Evolutionary conservation across 2,888 invertebrate species (phyloP), one percentile per base, ranked within the genome.

Genomic region (Eupithecia exiguata): DNA sequence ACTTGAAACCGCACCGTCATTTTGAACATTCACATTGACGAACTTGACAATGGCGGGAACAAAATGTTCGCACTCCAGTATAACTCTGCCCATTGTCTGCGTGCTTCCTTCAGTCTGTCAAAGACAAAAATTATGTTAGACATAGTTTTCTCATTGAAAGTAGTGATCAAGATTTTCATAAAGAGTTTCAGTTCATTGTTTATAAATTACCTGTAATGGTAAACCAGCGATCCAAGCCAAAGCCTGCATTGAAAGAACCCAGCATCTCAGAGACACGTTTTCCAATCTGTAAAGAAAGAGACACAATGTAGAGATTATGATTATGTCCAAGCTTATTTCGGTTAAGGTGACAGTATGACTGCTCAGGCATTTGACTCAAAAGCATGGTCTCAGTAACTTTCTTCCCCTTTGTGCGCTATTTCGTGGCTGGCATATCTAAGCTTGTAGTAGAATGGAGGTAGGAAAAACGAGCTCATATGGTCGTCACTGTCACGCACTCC

Each of bases 201-300:
- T 12, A n/a, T 40, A 40, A 25, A 25, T 72, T 65, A 74, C 93
- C 89, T 91, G 90, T 71, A 94, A 72, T 1, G 93, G 92, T 69
- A 93, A 82, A 74, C 96, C 97, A 70, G 97, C 96, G 67, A 97
- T 96, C 86, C 97, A 94, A 1, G 97, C 97, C 68, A 97, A 89
- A 18, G 96, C 96, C 85, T 97, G 97, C 88, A 98, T 95, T 0
- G 97, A 96, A 40, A 97, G 93, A 82, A 97, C 97, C 97, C 97
- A 97, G 76, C 97, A 96, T 74, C 97, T 95, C n/a, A 94, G 83
- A 16, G 93, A 89, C 74, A 94, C 87, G 77, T 90, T 90, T 80
- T 94, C 92, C 76, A 93, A 84, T 70, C 94, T 94, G 88, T 25
- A 86, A 87, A 38, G 67, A 76, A 65, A 77, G 3, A 66, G 36